Percentiles rank a stretch among this genome's conserved stretches.
Conservation (phyloP, 2,113 vertebrate species). For the Oncorhynchus gorbuscha region DNA sequence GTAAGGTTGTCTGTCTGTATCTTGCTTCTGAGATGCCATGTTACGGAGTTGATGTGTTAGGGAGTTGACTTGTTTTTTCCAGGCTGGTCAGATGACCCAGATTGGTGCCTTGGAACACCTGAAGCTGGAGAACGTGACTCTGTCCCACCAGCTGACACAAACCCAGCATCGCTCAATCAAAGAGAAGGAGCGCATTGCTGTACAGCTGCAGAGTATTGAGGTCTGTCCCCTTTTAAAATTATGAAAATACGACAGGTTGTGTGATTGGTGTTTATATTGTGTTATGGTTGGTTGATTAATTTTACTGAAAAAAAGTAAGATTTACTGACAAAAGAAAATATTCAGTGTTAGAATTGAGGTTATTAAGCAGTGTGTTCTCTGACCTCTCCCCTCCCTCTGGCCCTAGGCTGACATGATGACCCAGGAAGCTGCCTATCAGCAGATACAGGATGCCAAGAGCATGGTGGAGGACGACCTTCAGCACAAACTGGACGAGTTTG, state of each 20-base stretch:
- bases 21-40: conserved; percentile 36
- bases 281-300: neutral
- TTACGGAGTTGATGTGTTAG: conserved; percentile 65
- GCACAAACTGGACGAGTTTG: conserved; percentile 89
- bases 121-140: conserved; percentile 91
- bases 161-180: conserved; percentile 95
- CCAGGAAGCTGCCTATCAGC: conserved; percentile 93
- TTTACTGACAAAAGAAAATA: too few relatives aligned
- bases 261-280: neutral
- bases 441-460: conserved; percentile 93
- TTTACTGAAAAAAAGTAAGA: too few relatives aligned
- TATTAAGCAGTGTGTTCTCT: too few relatives aligned
- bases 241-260: conserved; percentile 22
- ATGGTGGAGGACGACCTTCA: conserved; percentile 97
- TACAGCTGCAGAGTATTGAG: conserved; percentile 95
- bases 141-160: conserved; percentile 90
- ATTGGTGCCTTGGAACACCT: conserved; percentile 90
- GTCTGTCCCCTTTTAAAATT: conserved; percentile 64
- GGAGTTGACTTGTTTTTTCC: conserved; percentile 56
- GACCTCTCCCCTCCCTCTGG: neutral
- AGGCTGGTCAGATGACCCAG: conserved; percentile 95
- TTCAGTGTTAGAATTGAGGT: too few relatives aligned
- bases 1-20: conserved; percentile 55
- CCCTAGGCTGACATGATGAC: conserved; percentile 92
- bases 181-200: conserved; percentile 95